Percentiles rank a stretch among this genome's conserved stretches.
Conservation (phyloP, 2,888 invertebrate genomes). For the Anorthoa munda region DNA sequence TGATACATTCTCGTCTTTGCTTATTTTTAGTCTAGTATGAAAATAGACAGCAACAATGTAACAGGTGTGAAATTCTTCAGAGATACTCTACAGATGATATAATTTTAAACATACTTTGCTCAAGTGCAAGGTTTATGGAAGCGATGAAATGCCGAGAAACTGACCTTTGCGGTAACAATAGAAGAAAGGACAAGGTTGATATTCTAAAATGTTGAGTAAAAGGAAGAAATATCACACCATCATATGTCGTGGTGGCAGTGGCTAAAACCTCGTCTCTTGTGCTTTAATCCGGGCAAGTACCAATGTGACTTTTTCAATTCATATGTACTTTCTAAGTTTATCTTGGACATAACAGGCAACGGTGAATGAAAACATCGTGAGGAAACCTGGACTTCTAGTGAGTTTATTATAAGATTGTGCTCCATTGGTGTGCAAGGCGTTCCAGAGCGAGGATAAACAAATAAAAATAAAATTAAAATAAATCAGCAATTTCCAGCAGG, state of each 20-base stretch:
- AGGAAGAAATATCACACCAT: neutral
- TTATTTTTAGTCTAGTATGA: constrained; percentile 6
- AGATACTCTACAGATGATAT: neutral
- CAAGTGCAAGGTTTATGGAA: constrained; percentile 51
- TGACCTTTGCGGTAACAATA: constrained; percentile 39
- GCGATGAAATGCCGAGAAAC: constrained; percentile 9
- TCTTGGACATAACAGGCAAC: no score
- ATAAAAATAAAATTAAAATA: no score
- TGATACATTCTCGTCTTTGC: constrained; percentile 14
- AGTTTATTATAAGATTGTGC: no score
- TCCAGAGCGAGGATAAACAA: no score
- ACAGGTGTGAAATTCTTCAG: constrained; percentile 45
- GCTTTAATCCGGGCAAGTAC: no score
- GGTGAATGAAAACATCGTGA: no score
- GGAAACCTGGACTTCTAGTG: no score
- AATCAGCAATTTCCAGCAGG: neutral
- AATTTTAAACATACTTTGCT: constrained; percentile 15
- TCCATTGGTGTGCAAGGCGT: no score
- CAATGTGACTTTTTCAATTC: no score
- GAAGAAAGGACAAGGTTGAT: constrained; percentile 41
- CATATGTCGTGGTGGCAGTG: no score
- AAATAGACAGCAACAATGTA: constrained; percentile 35
- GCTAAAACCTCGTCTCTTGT: no score
- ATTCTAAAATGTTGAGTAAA: neutral
- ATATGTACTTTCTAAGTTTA: no score